Evolutionary conservation across 2,888 invertebrate genomes (phyloP).

Genomic region (Helicoverpa assulta): DNA sequence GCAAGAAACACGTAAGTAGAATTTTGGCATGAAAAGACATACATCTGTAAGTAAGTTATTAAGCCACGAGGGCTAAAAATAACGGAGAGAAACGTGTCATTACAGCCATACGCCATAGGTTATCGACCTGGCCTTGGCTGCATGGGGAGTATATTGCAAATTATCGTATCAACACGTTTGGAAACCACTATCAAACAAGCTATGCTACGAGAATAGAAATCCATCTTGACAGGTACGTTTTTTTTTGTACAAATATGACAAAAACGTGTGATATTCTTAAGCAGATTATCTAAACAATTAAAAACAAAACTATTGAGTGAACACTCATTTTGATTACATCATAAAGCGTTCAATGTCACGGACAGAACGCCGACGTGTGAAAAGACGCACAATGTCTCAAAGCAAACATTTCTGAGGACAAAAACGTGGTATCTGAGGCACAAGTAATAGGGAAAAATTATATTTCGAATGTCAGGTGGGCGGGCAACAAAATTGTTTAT

Average conservation of each 20-base stretch:
- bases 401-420: conserved; percentile 15
- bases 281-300: neutral
- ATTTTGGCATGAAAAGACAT: conserved; percentile 11
- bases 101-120: conserved; percentile 34
- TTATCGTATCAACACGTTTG: conserved; percentile 12
- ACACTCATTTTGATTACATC: conserved; percentile 31
- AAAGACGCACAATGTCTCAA: conserved; percentile 9
- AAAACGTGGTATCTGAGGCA: conserved; percentile 7
- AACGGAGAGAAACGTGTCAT: conserved; percentile 43
- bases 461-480: conserved; percentile 47
- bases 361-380: neutral
- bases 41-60: conserved; percentile 1
- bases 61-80: conserved; percentile 26
- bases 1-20: neutral
- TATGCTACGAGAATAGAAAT: neutral
- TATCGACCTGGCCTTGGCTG: conserved; percentile 51
- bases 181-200: neutral
- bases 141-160: conserved; percentile 23
- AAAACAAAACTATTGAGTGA: conserved; percentile 2
- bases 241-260: neutral
- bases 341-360: conserved; percentile 18
- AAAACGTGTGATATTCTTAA: neutral
- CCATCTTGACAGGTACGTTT: neutral
- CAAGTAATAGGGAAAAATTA: conserved; percentile 20
- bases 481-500: conserved; percentile 56